phyloP scores from a whole-genome alignment of 1,140 invertebrate species.

The Pygmarrhopalites habei region DNA sequence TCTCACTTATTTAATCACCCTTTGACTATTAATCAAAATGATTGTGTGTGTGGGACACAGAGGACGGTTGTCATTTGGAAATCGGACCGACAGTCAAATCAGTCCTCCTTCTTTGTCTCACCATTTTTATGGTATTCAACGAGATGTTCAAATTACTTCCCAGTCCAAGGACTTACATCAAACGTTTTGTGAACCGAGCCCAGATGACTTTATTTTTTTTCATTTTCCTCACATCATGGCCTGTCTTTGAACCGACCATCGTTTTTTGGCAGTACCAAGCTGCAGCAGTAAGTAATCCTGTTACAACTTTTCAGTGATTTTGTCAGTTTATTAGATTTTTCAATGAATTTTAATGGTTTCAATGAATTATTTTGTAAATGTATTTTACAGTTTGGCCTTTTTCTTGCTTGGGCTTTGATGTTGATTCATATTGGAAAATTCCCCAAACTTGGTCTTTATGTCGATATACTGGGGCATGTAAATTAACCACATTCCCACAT shows the following conservation, averaged over 20 bases:
- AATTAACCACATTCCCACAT: constrained; percentile 6
- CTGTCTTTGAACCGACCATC: constrained; percentile 35
- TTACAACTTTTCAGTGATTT: too few relatives aligned
- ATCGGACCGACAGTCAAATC: constrained; percentile 40
- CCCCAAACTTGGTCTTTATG: constrained; percentile 72
- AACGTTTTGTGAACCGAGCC: constrained; percentile 25
- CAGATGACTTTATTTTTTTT: constrained; percentile 36
- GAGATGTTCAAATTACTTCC: constrained; percentile 39
- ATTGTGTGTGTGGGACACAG: too few relatives aligned
- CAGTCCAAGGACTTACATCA: constrained; percentile 23
- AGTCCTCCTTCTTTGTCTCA: constrained; percentile 32
- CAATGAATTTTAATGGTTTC: too few relatives aligned
- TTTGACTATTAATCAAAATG: too few relatives aligned
- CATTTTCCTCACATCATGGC: constrained; percentile 38
- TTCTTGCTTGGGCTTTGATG: constrained; percentile 68
- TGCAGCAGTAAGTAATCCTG: too few relatives aligned
- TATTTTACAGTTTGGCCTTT: too few relatives aligned
- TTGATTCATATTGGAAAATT: constrained; percentile 76
- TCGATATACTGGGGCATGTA: constrained; percentile 76
- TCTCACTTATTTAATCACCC: too few relatives aligned
- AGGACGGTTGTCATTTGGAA: constrained; percentile 36
- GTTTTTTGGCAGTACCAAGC: constrained; percentile 39
- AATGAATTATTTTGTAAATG: too few relatives aligned
- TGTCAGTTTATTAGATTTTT: too few relatives aligned
- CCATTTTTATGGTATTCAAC: constrained; percentile 34